A percentile compares a stretch with the other conserved stretches of the same genome.
These are phyloP conservation scores for Ranitomeya variabilis DNA, from an alignment of 2,113 vertebrate species.

Conservation along the genomic window DNA sequence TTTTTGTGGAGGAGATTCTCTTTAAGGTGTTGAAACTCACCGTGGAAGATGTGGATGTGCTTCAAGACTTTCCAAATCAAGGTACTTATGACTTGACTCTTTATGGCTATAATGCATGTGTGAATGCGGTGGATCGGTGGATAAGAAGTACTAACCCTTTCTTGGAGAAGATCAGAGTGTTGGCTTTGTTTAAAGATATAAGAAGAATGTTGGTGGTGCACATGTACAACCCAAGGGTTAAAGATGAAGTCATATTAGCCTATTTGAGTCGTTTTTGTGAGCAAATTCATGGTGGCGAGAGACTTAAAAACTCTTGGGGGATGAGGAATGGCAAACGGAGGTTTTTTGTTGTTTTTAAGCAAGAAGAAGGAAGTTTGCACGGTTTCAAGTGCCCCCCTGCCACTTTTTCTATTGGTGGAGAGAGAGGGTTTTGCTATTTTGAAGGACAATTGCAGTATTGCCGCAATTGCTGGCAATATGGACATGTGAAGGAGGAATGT, in stretches of 20 bases:
- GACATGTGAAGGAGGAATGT: too few relatives aligned
- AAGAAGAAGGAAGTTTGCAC: background rate
- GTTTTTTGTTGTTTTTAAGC: background rate
- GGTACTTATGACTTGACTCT: background rate
- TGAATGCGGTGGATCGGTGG: too few relatives aligned
- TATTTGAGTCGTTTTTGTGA: background rate
- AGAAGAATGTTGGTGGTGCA: too few relatives aligned
- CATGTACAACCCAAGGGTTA: background rate
- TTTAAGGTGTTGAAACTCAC: background rate
- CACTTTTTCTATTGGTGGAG: background rate
- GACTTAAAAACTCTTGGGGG: background rate
- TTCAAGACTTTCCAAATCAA: background rate
- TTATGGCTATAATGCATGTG: too few relatives aligned
- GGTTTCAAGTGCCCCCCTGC: background rate
- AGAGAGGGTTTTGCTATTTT: background rate
- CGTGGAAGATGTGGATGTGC: background rate
- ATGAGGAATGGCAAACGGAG: background rate
- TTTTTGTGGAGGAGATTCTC: background rate
- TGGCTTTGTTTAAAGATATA: too few relatives aligned
- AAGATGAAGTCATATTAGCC: background rate
- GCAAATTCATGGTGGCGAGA: background rate
- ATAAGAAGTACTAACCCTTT: too few relatives aligned
- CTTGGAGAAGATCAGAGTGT: too few relatives aligned
- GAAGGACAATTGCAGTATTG: background rate
- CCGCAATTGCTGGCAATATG: background rate